A percentile compares a stretch with the other conserved stretches of the same genome.
These are phyloP conservation scores for Hafferia zeledoni DNA, from an alignment of 2,797 vertebrate species.

Conservation along the genomic window DNA sequence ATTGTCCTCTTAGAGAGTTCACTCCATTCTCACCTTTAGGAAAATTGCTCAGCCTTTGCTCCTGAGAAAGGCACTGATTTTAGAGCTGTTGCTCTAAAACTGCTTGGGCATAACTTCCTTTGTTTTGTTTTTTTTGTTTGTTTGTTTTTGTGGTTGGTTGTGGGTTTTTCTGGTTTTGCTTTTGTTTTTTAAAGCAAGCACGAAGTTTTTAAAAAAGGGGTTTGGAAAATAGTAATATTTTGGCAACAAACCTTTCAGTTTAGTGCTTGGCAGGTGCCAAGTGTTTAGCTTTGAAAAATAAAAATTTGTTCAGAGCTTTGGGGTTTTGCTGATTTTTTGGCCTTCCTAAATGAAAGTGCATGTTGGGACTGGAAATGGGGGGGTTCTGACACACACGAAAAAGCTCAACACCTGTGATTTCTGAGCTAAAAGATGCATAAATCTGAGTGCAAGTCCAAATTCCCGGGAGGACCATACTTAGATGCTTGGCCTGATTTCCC, in stretches of 20 bases:
- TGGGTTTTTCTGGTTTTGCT: too few relatives aligned
- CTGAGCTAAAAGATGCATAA: neutral
- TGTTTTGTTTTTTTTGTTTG: too few relatives aligned
- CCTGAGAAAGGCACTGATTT: neutral
- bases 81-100: neutral
- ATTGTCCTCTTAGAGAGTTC: neutral
- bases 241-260: constrained; percentile 12
- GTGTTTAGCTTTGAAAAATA: neutral
- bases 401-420: neutral
- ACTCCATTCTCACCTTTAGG: neutral
- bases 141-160: too few relatives aligned
- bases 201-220: neutral
- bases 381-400: neutral
- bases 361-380: neutral
- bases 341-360: neutral
- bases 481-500: neutral
- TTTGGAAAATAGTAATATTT: neutral
- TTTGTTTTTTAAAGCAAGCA: neutral
- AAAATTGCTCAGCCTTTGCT: neutral
- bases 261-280: neutral
- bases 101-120: neutral
- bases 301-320: neutral
- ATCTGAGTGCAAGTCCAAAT: neutral
- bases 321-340: neutral
- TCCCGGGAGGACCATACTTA: neutral